Evolutionary conservation across 2,113 vertebrate species (phyloP), one percentile per base, ranked within the genome.

Genomic region (Lampris megalopsis): DNA sequence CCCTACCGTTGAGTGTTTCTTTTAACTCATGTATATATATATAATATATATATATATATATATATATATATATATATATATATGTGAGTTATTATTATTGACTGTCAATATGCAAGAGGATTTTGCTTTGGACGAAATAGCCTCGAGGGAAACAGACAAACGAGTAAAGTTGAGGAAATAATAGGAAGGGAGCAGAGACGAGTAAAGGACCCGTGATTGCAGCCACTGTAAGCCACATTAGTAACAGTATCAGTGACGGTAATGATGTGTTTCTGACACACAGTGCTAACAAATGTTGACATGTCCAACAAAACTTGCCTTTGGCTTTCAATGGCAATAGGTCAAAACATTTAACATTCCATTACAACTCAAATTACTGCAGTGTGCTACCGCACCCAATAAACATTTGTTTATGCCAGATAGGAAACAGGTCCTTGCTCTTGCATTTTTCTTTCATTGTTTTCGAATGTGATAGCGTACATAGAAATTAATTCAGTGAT

Each of bases 171-270:
- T 62, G 40, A 63, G 59, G 57, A 10, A 61, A 45, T 1, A 5
- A 43, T 10, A n/a, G 6, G 62, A 64, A 52, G 36, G 56, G 56
- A 68, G 54, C 4, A 47, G 49, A 49, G 73, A 73, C 59, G 60
- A 75, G 65, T 37, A 75, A 74, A 58, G 62, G 76, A 61, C 48
- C 70, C 67, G 79, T 3, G 75, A 86, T 90, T 87, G 72, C 58
- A 74, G 84, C 80, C 84, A 80, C 13, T 58, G 52, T 56, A 73
- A 84, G 68, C 70, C 71, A 77, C 82, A 81, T 86, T 81, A 81
- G 70, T 70, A 40, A 75, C 48, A 83, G 88, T 80, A 83, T 67
- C 83, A 24, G 40, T 86, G 88, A 86, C 89, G 84, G 84, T 86
- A 88, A 89, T 87, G 85, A 87, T 75, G 75, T 66, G 63, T 84